A percentile compares a stretch with the other conserved stretches of the same genome.
Conservation (phyloP, 2,888 invertebrate species). For the Hemicrepidius hirtus region DNA sequence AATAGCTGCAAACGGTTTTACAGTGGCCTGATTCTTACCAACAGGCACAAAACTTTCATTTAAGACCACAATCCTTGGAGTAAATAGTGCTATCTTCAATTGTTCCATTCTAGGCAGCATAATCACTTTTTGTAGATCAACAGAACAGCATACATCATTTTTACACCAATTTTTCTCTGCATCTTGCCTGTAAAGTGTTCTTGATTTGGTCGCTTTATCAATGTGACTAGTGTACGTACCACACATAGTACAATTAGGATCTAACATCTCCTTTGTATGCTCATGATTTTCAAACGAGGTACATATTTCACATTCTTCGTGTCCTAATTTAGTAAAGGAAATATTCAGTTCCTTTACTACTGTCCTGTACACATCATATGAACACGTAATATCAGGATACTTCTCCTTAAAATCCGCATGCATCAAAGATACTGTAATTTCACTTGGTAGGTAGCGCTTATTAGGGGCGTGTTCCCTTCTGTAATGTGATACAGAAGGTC, state of each 20-base stretch:
- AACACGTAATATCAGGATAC: not conserved
- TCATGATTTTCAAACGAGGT: slow-evolving; percentile 21
- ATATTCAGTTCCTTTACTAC: too few species aligned
- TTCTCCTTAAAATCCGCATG: too few species aligned
- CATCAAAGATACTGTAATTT: too few species aligned
- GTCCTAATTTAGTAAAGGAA: too few species aligned
- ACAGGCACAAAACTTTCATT: slow-evolving; percentile 12
- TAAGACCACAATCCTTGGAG: not conserved
- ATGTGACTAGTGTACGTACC: slow-evolving; percentile 7
- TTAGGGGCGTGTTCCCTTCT: too few species aligned
- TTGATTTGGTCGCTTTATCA: slow-evolving; percentile 17
- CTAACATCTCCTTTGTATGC: slow-evolving; percentile 11
- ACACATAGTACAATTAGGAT: slow-evolving; percentile 1
- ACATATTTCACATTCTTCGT: slow-evolving; percentile 32
- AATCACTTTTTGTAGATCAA: not conserved
- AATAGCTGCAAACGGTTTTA: slow-evolving; percentile 6
- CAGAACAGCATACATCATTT: too few species aligned
- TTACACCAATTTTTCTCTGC: slow-evolving; percentile 15
- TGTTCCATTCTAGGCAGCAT: slow-evolving; percentile 19
- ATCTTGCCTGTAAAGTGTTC: too few species aligned
- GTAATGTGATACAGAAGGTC: slow-evolving; percentile 30
- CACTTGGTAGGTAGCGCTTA: too few species aligned
- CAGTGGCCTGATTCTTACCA: slow-evolving; percentile 7
- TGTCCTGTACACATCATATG: slow-evolving; percentile 36
- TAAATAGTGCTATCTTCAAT: not conserved